Percentiles rank a stretch among this genome's conserved stretches.
phyloP scores from a whole-genome alignment of 2,797 vertebrate genomes.

The Sebastes iracundus region DNA sequence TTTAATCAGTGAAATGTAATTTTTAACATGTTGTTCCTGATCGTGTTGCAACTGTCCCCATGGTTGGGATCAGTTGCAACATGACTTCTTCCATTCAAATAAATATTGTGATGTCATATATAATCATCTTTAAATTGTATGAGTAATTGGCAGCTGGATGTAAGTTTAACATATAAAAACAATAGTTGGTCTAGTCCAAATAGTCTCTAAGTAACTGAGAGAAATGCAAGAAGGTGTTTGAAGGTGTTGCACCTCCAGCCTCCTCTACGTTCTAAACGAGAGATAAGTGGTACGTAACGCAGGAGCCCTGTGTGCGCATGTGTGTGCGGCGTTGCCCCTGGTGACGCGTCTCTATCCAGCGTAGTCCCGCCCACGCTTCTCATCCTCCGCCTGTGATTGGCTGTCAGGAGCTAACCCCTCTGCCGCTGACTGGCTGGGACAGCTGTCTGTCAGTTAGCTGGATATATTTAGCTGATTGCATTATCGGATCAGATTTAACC shows the following conservation, averaged over 20 bases:
- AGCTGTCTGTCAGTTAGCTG: conserved; percentile 54
- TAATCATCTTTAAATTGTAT: neutral
- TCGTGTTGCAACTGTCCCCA: too few species aligned
- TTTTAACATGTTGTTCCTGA: too few species aligned
- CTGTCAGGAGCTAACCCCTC: neutral
- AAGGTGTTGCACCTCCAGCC: neutral
- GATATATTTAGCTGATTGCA: conserved; percentile 84
- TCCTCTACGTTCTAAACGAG: neutral
- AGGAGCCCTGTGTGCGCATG: neutral
- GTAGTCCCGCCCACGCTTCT: conserved; percentile 37
- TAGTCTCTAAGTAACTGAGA: neutral
- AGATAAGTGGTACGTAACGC: neutral
- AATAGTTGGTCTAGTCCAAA: neutral
- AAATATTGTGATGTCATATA: neutral
- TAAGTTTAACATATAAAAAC: neutral
- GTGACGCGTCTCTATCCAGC: conserved; percentile 78
- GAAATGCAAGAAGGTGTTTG: neutral
- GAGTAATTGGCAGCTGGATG: neutral
- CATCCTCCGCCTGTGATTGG: conserved; percentile 62
- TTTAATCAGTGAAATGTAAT: too few species aligned
- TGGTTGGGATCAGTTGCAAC: too few species aligned
- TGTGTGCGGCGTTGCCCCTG: conserved; percentile 72
- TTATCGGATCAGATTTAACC: conserved; percentile 80
- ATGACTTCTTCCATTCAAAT: too few species aligned
- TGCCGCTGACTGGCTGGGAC: conserved; percentile 37